Evolutionary conservation across 2,113 vertebrate genomes (phyloP).

Genomic region (Toxotes jaculatrix): DNA sequence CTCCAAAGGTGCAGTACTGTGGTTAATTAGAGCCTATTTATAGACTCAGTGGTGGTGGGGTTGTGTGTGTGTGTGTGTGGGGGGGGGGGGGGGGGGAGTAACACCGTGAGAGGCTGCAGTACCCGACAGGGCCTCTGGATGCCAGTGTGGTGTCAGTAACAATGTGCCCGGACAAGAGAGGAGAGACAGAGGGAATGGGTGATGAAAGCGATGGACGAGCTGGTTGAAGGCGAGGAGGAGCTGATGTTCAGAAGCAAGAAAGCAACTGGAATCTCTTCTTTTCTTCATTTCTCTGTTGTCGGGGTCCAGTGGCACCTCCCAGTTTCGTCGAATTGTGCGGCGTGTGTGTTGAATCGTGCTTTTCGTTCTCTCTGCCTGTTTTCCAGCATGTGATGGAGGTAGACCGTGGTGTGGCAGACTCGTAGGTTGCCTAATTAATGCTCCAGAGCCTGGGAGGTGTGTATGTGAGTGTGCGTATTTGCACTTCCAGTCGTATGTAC

Average conservation of each 20-base stretch:
- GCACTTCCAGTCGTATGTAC: conserved; percentile 42
- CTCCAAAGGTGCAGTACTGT: conserved; percentile 53
- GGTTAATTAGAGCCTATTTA: conserved; percentile 71
- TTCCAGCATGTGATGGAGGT: conserved; percentile 66
- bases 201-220: conserved; percentile 60
- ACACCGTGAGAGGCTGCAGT: conserved; percentile 28
- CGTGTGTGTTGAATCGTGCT: conserved; percentile 27
- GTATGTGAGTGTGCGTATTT: conserved; percentile 51
- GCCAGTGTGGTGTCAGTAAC: conserved; percentile 82
- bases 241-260: conserved; percentile 57
- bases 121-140: conserved; percentile 62
- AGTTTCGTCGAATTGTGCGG: conserved; percentile 27
- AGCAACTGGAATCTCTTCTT: conserved; percentile 56
- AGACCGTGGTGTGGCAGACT: conserved; percentile 70
- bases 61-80: neutral
- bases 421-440: conserved; percentile 73
- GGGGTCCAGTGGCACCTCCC: conserved; percentile 34
- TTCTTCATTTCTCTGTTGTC: conserved; percentile 53
- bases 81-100: neutral
- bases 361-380: conserved; percentile 51
- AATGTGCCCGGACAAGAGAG: neutral
- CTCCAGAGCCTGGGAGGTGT: conserved; percentile 72
- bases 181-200: conserved; percentile 16
- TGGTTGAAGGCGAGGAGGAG: conserved; percentile 55
- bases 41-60: conserved; percentile 27